These are phyloP conservation scores for Ursus arctos DNA, from an alignment of 2,113 vertebrate genomes.

Conservation along the genomic window DNA sequence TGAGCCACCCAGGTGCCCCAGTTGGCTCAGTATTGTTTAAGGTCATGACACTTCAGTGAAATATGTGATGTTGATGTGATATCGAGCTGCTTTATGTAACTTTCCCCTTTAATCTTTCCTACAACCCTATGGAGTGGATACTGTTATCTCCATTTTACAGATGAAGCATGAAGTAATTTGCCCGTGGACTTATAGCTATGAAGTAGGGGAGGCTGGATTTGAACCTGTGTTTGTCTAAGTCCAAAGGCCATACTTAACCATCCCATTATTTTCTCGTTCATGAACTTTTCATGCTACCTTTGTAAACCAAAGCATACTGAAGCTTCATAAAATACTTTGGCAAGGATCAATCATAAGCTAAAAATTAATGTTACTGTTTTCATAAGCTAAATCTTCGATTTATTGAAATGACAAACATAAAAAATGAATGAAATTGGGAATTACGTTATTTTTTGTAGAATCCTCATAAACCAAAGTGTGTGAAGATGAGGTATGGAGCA, in stretches of 20 bases:
- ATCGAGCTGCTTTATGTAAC: background rate
- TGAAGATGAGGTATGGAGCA: conserved; percentile 81
- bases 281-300: conserved; percentile 29
- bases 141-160: background rate
- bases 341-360: background rate
- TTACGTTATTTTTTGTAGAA: conserved; percentile 66
- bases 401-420: background rate
- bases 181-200: background rate
- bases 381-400: background rate
- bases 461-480: conserved; percentile 34
- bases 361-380: background rate
- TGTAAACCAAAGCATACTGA: conserved; percentile 15
- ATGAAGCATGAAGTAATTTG: background rate
- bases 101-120: background rate
- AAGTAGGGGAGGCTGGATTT: background rate
- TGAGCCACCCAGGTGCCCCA: background rate
- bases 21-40: background rate
- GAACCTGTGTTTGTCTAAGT: background rate
- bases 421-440: background rate
- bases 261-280: background rate
- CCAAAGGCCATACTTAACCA: background rate
- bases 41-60: background rate
- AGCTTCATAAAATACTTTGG: background rate
- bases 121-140: background rate
- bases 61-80: conserved; percentile 13